phyloP scores from a whole-genome alignment of 2,888 invertebrate species.

The Camptogramma bilineatum region DNA sequence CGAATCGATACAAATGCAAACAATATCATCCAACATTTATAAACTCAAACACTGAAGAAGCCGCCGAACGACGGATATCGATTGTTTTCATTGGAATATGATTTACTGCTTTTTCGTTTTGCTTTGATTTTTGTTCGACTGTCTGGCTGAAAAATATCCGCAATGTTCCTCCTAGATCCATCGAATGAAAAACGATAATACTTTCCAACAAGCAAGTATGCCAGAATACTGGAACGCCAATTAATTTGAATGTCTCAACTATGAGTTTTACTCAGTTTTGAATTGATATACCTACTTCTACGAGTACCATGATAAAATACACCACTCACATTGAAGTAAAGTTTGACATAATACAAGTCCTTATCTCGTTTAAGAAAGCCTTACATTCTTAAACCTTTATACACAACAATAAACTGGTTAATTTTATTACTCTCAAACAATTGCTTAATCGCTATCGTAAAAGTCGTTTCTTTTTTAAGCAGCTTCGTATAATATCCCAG shows the following conservation, averaged over 20 bases:
- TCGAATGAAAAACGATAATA: not conserved
- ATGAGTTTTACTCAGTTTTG: too few species aligned
- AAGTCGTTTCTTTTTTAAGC: conserved; percentile 49
- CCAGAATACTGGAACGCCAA: too few species aligned
- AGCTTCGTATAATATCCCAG: conserved; percentile 26
- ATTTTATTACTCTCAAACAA: conserved; percentile 2
- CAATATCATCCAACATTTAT: conserved; percentile 81
- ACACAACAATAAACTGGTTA: not conserved
- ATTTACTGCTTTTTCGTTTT: conserved; percentile 20
- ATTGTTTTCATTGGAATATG: conserved; percentile 33
- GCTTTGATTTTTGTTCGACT: conserved; percentile 12
- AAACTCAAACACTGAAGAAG: conserved; percentile 64
- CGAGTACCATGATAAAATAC: too few species aligned
- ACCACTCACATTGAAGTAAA: too few species aligned
- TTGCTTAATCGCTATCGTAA: conserved; percentile 31
- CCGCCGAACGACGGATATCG: conserved; percentile 39
- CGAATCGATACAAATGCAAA: conserved; percentile 73
- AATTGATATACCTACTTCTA: too few species aligned
- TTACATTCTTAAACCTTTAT: not conserved
- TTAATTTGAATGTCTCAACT: too few species aligned
- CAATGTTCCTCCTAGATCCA: not conserved
- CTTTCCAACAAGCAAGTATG: too few species aligned
- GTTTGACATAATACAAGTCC: too few species aligned
- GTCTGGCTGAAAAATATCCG: conserved; percentile 1
- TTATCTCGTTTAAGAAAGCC: too few species aligned